Conservation (phyloP, 2,113 vertebrate species). For the Odontophorus gujanensis region DNA sequence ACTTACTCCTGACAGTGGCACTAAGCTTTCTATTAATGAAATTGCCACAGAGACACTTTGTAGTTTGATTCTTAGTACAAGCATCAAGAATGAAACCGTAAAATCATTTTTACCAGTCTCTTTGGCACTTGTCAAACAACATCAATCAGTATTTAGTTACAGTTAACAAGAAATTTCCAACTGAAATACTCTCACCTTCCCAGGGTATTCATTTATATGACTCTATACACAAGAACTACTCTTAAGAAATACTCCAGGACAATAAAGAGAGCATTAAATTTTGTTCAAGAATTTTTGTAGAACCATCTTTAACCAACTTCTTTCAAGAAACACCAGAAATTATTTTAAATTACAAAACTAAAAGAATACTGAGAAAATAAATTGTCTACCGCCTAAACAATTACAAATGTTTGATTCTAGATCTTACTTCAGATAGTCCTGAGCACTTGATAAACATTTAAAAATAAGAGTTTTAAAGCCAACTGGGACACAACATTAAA, state of each 20-base stretch:
- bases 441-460: neutral
- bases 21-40: neutral
- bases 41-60: neutral
- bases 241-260: neutral
- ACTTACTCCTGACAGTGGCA: neutral
- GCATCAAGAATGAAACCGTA: neutral
- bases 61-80: neutral
- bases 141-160: neutral
- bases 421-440: neutral
- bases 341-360: neutral
- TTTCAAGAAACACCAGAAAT: neutral
- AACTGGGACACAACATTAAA: neutral
- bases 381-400: neutral
- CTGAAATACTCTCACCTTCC: neutral
- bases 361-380: neutral
- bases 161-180: neutral
- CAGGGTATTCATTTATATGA: neutral
- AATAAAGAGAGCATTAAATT: neutral
- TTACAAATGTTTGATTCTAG: neutral
- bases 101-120: neutral
- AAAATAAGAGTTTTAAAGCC: neutral
- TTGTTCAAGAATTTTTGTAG: neutral
- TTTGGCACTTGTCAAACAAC: neutral
- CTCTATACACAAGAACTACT: neutral
- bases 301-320: neutral